Evolutionary conservation across 92 coral and sea anemone genomes (phyloP).

Genomic region (Pocillopora grandis): DNA sequence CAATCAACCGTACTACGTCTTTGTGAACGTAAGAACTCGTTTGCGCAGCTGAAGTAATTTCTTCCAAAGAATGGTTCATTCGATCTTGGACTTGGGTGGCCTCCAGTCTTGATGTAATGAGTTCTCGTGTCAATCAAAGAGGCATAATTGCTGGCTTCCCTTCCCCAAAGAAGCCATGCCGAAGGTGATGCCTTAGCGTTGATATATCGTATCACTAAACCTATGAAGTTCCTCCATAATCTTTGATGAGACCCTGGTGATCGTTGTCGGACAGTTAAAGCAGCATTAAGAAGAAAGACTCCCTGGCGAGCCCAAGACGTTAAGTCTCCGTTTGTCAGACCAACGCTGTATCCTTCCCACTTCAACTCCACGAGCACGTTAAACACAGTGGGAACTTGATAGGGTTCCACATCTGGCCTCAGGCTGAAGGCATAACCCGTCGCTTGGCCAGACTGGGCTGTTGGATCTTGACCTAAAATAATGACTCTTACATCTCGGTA

Average conservation of each 20-base stretch:
- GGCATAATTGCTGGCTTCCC: background rate
- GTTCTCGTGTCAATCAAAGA: background rate
- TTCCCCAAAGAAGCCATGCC: slow-evolving; percentile 37
- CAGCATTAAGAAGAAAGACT: slow-evolving; percentile 20
- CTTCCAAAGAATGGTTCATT: slow-evolving; percentile 1
- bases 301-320: slow-evolving; percentile 7
- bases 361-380: slow-evolving; percentile 28
- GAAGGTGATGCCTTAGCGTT: background rate
- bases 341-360: slow-evolving; percentile 5
- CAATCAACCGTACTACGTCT: background rate
- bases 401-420: background rate
- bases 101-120: slow-evolving; percentile 9
- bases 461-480: slow-evolving; percentile 4
- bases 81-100: background rate
- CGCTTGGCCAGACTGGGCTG: background rate
- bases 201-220: background rate
- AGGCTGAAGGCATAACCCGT: background rate
- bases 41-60: slow-evolving; percentile 22
- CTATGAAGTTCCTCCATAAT: background rate
- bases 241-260: background rate
- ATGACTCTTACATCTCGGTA: background rate
- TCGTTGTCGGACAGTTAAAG: slow-evolving; percentile 1
- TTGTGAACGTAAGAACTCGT: background rate
- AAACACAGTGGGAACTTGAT: slow-evolving; percentile 19
- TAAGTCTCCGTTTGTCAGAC: slow-evolving; percentile 5